Conservation (phyloP, 1,140 invertebrate species). For the Zaprionus nigranus region DNA sequence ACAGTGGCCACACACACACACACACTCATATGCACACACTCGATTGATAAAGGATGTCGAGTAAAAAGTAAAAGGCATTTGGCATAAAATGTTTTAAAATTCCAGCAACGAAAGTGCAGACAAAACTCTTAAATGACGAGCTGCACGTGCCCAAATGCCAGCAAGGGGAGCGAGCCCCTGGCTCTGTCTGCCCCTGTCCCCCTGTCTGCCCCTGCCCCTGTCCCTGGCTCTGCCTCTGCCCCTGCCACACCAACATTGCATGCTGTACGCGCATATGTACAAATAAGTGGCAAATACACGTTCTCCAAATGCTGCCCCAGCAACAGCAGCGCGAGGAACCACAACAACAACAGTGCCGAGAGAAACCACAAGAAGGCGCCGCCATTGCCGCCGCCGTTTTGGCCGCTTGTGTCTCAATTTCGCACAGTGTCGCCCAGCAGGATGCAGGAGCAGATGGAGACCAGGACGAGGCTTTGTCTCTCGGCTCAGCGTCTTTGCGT, state of each 20-base stretch:
- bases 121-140: slow-evolving; percentile 83
- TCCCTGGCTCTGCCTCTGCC: background rate
- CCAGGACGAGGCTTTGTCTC: slow-evolving; percentile 25
- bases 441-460: slow-evolving; percentile 3
- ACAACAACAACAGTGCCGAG: background rate
- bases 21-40: slow-evolving; percentile 7
- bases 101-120: slow-evolving; percentile 79
- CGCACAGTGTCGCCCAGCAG: slow-evolving; percentile 41
- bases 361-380: slow-evolving; percentile 7
- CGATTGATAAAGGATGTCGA: slow-evolving; percentile 25
- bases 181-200: too few relatives aligned
- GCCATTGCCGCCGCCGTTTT: too few relatives aligned
- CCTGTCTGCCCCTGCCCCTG: too few relatives aligned
- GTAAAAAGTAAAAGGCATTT: slow-evolving; percentile 67
- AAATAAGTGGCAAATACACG: slow-evolving; percentile 42
- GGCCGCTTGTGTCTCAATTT: slow-evolving; percentile 57
- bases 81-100: slow-evolving; percentile 80
- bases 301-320: slow-evolving; percentile 7
- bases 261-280: slow-evolving; percentile 19
- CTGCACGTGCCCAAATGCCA: slow-evolving; percentile 75
- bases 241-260: background rate
- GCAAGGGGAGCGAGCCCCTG: slow-evolving; percentile 60
- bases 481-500: slow-evolving; percentile 44
- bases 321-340: slow-evolving; percentile 10
- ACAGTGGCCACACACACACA: slow-evolving; percentile 20